These are phyloP conservation scores for Tortrix viridana DNA, from an alignment of 2,888 invertebrate genomes.

Conservation along the genomic window DNA sequence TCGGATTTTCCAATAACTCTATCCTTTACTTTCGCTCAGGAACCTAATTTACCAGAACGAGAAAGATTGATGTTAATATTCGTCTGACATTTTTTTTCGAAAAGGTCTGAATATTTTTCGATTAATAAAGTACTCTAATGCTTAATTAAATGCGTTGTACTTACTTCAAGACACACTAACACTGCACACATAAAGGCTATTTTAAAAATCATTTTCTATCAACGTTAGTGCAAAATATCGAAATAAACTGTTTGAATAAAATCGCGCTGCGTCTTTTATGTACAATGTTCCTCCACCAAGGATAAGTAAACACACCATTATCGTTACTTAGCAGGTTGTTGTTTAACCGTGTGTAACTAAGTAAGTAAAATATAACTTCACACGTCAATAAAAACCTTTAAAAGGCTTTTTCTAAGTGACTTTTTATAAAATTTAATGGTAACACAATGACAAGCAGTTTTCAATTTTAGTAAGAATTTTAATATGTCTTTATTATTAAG, in stretches of 20 bases:
- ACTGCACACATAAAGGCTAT: constrained; percentile 46
- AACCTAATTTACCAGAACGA: too few species aligned
- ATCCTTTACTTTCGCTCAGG: too few species aligned
- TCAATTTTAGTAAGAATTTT: too few species aligned
- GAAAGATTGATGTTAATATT: too few species aligned
- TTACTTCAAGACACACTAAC: constrained; percentile 49
- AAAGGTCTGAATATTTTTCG: background rate
- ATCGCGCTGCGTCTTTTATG: constrained; percentile 27
- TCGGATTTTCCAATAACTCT: background rate
- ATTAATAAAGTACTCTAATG: too few species aligned
- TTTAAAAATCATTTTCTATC: constrained; percentile 34
- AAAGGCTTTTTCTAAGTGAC: background rate
- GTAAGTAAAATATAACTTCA: constrained; percentile 14
- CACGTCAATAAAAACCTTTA: constrained; percentile 2
- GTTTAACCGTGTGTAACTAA: constrained; percentile 32
- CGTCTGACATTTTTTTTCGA: too few species aligned
- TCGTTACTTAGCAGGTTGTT: constrained; percentile 34
- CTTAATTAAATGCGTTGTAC: constrained; percentile 42
- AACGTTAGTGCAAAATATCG: constrained; percentile 7
- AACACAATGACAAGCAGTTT: too few species aligned
- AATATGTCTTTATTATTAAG: too few species aligned
- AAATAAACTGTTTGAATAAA: constrained; percentile 22
- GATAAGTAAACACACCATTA: constrained; percentile 24
- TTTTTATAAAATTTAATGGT: too few species aligned
- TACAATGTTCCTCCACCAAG: constrained; percentile 15